phyloP scores from a whole-genome alignment of 1,140 invertebrate species.

The Stenopsyche tienmushanensis region DNA sequence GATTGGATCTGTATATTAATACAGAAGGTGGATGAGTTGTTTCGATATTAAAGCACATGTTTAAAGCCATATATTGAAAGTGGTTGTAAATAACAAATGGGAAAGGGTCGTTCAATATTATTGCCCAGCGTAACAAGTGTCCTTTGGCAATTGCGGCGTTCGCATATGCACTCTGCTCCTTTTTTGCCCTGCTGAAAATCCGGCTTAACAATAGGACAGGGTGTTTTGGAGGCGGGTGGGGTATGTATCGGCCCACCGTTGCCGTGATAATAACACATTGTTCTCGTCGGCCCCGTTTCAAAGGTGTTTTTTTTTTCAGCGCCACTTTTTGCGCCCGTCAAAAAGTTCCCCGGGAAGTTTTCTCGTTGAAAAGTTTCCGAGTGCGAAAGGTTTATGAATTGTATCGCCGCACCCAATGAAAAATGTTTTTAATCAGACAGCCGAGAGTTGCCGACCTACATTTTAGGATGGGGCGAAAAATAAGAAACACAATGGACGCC shows the following conservation, averaged over 20 bases:
- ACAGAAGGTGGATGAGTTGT: no score
- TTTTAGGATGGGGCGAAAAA: slow-evolving; percentile 4
- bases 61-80: no score
- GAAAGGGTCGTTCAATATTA: no score
- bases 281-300: slow-evolving; percentile 6
- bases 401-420: slow-evolving; percentile 36
- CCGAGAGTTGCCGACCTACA: slow-evolving; percentile 20
- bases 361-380: slow-evolving; percentile 40
- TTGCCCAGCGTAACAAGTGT: no score
- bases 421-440: slow-evolving; percentile 34
- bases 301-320: slow-evolving; percentile 38
- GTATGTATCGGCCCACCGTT: not conserved
- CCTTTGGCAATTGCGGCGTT: no score
- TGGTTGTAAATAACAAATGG: no score
- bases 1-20: no score
- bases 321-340: slow-evolving; percentile 39
- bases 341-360: slow-evolving; percentile 39
- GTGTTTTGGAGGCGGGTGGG: not conserved
- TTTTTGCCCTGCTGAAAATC: no score
- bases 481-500: not conserved
- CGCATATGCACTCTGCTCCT: no score
- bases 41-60: no score
- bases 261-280: slow-evolving; percentile 8
- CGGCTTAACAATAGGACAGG: not conserved
- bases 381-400: slow-evolving; percentile 41